Base-by-base conservation (phyloP, 2,888 invertebrate genomes). In the Eupithecia dodoneata region DNA sequence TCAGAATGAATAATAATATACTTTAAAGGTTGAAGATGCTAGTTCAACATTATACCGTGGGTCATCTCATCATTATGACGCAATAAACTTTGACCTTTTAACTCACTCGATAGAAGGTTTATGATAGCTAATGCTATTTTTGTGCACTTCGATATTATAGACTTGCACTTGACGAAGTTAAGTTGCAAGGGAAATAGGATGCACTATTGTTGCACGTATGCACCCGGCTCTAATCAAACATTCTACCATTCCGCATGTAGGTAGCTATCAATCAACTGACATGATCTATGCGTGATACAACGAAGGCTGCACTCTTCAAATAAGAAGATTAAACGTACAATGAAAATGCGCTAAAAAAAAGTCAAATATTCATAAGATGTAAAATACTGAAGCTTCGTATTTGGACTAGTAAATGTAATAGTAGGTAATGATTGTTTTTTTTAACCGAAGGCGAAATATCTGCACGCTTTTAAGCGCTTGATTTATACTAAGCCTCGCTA, bases 21-120 rank as follows among this genome's bases (percentile, higher is more conserved):
- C 89, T 91, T 89, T 88, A 92, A 94, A 93, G 93, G 92, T 94
- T 92, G 92, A 93, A 85, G 85, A 81, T 84, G 77, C 72, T 74
- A 74, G 69, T 74, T 65, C 74, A 74, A 72, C 49, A 18, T 83
- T 69, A 77, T 80, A 82, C 81, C 81, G 79, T 77, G 83, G 87
- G 87, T 87, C 87, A 85, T 82, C 83, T 87, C 87, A 85, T 82
- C 83, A 76, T 72, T 67, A 87, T 93, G 92, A 93, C 92, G 93
- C 92, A 91, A 93, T 83, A 69, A 44, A 10, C 67, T 69, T 69
- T 69, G 45, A 69, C 67, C 15, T 69, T 45, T 69, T 18, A 44
- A n/a, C n/a, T n/a, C 67, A n/a, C n/a, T 69, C 10, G 42, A 18
- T 59, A 67, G 44, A 67, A 41, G 84, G 84, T 84, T 85, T 81